phyloP scores from a whole-genome alignment of 2,113 vertebrate genomes.

The Sinocyclocheilus maitianheensis region DNA sequence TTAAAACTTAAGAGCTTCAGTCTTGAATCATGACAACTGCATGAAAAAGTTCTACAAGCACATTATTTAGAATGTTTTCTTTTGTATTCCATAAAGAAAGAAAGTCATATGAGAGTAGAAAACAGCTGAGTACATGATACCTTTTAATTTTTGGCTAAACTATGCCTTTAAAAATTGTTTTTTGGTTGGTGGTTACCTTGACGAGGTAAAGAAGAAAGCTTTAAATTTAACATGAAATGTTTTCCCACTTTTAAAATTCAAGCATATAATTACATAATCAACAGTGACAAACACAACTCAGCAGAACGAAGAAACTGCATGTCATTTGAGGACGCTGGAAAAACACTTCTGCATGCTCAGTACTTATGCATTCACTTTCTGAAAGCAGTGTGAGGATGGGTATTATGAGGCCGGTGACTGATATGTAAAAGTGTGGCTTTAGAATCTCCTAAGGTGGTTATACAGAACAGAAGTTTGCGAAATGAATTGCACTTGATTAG shows the following conservation, averaged over 20 bases:
- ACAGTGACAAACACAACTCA: not conserved
- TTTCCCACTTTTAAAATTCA: not conserved
- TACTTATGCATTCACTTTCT: not conserved
- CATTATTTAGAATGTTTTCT: not conserved
- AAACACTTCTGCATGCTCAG: not conserved
- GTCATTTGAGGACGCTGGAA: not conserved
- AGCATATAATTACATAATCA: conserved; percentile 3
- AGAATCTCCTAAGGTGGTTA: conserved; percentile 19
- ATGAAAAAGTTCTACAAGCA: not conserved
- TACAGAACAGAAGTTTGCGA: conserved; percentile 12
- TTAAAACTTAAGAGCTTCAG: too few species aligned
- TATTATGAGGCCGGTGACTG: not conserved
- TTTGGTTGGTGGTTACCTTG: not conserved
- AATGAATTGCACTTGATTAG: conserved; percentile 31
- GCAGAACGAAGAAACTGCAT: not conserved
- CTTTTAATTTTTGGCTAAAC: not conserved
- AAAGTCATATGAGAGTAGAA: not conserved
- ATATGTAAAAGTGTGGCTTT: conserved; percentile 9
- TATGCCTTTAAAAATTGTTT: not conserved
- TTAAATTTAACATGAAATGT: not conserved
- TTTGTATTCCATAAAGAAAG: not conserved
- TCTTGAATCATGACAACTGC: not conserved
- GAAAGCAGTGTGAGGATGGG: not conserved
- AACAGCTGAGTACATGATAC: not conserved
- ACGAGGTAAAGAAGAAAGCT: not conserved